Conservation (phyloP, 2,888 invertebrate species). For the Agrochola litura region DNA sequence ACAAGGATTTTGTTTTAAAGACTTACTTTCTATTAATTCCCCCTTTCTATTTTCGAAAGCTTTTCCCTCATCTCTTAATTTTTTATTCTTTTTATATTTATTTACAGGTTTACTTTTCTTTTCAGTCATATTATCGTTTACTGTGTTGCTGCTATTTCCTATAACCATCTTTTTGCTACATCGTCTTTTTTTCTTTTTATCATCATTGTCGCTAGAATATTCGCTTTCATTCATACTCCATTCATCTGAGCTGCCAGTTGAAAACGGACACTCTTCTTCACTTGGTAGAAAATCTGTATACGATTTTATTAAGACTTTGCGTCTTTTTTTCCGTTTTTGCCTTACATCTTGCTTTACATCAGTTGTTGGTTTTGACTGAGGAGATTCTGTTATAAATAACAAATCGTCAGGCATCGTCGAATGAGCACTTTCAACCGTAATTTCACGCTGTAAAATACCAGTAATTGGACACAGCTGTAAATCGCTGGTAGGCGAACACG, state of each 20-base stretch:
- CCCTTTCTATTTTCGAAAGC: conserved; percentile 13
- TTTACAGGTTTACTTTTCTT: conserved; percentile 26
- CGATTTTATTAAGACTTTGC: conserved; percentile 15
- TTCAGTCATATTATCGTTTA: conserved; percentile 14
- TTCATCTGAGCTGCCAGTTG: conserved; percentile 19
- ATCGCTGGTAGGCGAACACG: conserved; percentile 12
- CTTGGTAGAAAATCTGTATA: conserved; percentile 18
- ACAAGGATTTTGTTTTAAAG: conserved; percentile 22
- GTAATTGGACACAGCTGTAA: conserved; percentile 18
- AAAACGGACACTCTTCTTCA: conserved; percentile 18
- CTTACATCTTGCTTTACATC: conserved; percentile 21
- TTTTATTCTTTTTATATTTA: conserved; percentile 23
- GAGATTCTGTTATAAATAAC: conserved; percentile 21
- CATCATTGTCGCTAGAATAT: conserved; percentile 12
- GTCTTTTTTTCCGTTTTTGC: conserved; percentile 19
- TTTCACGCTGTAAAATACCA: conserved; percentile 17
- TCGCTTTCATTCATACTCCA: conserved; percentile 20
- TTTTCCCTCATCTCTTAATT: conserved; percentile 23
- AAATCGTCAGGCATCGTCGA: conserved; percentile 14
- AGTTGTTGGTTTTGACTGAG: conserved; percentile 19
- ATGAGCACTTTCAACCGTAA: conserved; percentile 6
- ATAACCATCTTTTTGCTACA: conserved; percentile 19
- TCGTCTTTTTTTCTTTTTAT: conserved; percentile 25
- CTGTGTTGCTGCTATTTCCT: conserved; percentile 16
- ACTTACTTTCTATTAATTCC: conserved; percentile 21